Evolutionary conservation across 2,888 invertebrate species (phyloP).

Genomic region (Anthophora plumipes): DNA sequence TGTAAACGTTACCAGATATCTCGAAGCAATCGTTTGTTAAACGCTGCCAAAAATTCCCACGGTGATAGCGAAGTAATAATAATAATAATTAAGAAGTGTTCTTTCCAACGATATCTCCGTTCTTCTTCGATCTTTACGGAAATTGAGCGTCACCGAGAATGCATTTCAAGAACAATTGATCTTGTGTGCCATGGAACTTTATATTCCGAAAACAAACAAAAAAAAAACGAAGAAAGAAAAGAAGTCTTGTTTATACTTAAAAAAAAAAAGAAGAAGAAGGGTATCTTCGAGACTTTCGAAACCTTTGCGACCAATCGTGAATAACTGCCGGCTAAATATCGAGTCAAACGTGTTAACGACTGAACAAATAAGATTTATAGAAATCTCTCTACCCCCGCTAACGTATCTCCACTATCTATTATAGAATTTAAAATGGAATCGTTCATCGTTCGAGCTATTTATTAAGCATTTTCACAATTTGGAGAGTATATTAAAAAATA

Average conservation of each 20-base stretch:
- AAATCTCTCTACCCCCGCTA: constrained; percentile 50
- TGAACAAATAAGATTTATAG: constrained; percentile 42
- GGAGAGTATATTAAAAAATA: constrained; percentile 59
- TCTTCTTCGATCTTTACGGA: constrained; percentile 19
- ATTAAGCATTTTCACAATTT: constrained; percentile 64
- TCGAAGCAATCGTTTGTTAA: constrained; percentile 57
- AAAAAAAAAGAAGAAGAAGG: neutral
- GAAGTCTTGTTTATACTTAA: constrained; percentile 47
- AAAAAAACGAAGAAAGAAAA: neutral
- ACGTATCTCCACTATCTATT: constrained; percentile 60
- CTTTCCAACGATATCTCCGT: constrained; percentile 34
- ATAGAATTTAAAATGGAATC: constrained; percentile 53
- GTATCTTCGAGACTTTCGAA: constrained; percentile 42
- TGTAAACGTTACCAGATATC: constrained; percentile 43
- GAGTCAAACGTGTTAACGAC: constrained; percentile 53
- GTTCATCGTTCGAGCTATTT: constrained; percentile 57
- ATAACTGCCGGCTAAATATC: constrained; percentile 63
- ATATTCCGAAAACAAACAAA: constrained; percentile 18
- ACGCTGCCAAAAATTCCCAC: constrained; percentile 59
- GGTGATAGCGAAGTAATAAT: constrained; percentile 26
- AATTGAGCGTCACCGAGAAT: constrained; percentile 39
- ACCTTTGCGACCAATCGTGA: constrained; percentile 66
- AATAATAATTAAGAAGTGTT: constrained; percentile 32
- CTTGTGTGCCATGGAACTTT: constrained; percentile 74
- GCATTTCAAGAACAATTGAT: constrained; percentile 63